A percentile compares a stretch with the other conserved stretches of the same genome.
phyloP scores from a whole-genome alignment of 2,797 vertebrate species.

The Arctocebus calabarensis region DNA sequence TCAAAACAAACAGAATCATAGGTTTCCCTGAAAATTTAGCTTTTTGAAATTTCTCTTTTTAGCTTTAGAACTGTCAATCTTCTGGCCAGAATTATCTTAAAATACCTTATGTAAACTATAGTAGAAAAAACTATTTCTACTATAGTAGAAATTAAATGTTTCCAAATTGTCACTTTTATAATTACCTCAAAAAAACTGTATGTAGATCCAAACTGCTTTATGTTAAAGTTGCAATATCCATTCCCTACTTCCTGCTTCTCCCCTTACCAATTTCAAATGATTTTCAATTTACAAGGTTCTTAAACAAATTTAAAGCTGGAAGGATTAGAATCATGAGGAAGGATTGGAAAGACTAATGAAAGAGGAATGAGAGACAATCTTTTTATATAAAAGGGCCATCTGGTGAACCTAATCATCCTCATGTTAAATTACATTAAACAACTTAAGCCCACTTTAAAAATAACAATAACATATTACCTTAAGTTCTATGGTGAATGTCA shows the following conservation, averaged over 20 bases:
- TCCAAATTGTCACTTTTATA: conserved; percentile 18
- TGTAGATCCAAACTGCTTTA: conserved; percentile 6
- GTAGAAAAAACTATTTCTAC: too few relatives aligned
- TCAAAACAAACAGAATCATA: background rate
- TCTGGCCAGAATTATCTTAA: conserved; percentile 43
- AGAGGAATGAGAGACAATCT: conserved; percentile 48
- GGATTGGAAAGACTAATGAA: conserved; percentile 48
- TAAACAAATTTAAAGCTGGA: conserved; percentile 52
- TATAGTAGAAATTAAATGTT: conserved; percentile 45
- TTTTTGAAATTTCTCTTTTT: background rate
- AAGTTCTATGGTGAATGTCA: conserved; percentile 63
- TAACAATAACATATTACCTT: conserved; percentile 56
- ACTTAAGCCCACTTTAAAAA: conserved; percentile 65
- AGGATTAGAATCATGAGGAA: conserved; percentile 1
- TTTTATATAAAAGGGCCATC: conserved; percentile 62
- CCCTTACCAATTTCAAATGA: conserved; percentile 57
- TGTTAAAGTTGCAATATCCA: conserved; percentile 10
- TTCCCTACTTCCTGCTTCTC: background rate
- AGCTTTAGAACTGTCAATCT: conserved; percentile 31
- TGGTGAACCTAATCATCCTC: conserved; percentile 65
- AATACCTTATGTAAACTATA: background rate
- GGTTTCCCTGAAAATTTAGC: conserved; percentile 33
- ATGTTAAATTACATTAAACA: conserved; percentile 64
- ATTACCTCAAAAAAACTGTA: background rate
- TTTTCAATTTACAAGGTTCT: conserved; percentile 41